Evolutionary conservation across 2,113 vertebrate species (phyloP), one percentile per base, ranked within the genome.

Genomic region (Myiagra hebetior): DNA sequence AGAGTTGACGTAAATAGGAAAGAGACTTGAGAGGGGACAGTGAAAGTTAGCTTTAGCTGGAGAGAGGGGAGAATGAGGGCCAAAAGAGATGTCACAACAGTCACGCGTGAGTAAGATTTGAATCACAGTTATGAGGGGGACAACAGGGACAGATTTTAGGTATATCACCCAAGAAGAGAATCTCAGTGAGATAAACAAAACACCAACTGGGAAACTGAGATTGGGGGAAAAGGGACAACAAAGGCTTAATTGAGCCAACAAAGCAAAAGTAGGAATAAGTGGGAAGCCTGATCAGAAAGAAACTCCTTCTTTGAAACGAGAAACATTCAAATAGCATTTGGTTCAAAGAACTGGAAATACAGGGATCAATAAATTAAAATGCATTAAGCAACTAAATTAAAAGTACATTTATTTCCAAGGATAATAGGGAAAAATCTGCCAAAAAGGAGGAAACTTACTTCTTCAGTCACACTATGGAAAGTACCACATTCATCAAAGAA

Each of bases 31-130:
- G 67, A 91, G 59, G 46, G 35, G 30, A 72, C 42, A 26, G 49
- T 50, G 72, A 60, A 82, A 79, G 41, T 62, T 15, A 41, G 62
- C 33, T 85, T 79, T 65, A 94, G 50, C 62, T 67, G 59, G 42
- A 91, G 44, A 93, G 64, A 13, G 17, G n/a, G 31, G 28, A 83
- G 85, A 91, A 63, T 7, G 55, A 47, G 63, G 42, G 76, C 83
- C 83, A 69, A 50, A 88, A 70, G 59, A 47, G 28, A 42, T 93
- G 91, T 95, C 22, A 75, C 76, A 91, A 84, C 26, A 80, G 27
- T 37, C 50, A 90, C 67, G 83, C 4, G 3, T 77, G 79, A 94
- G 16, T 77, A 84, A 93, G 65, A 31, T 37, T 11, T 47, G 78
- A 91, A 39, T 91, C 91, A 90, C 30, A 70, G 50, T 59, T 82